Evolutionary conservation across 1,140 invertebrate genomes (phyloP), one percentile per base, ranked within the genome.

Genomic region (Acromyrmex charruanus): DNA sequence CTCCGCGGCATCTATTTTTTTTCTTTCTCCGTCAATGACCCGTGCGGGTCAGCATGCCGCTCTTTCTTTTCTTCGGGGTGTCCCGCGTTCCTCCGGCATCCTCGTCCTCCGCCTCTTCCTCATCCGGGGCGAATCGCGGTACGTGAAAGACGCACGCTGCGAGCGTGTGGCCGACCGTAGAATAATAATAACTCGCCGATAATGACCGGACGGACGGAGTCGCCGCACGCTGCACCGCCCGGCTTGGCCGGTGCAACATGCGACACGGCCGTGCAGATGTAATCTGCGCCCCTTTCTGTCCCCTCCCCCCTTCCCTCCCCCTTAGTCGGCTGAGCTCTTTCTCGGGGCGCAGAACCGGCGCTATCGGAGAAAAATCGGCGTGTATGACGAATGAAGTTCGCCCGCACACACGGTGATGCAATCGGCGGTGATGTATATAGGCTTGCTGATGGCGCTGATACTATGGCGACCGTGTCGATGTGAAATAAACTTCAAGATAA

Each of bases 101-200:
- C 58, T 61, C 72, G 58, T 77, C 85, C 75, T 68, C 75, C 85
- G 65, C 85, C 61, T 81, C 53, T 77, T 80, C 58, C 77, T 69
- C 75, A 86, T 80, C 74, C 77, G 75, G 74, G 74, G 75, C 85
- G 74, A 85, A 86, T 86, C 65, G 77, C 74, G 65, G 53, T 79
- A 86, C 85, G 85, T 86, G 75, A 85, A 85, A 85, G 82, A 85
- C 61, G 82, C 68, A 58, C 77, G 69, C 82, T 84, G 59, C 72
- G 74, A 85, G 74, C 82, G 74, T 85, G 63, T 79, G 74, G 82
- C 74, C 82, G 82, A 53, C 82, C 44, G 63, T 79, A 77, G 82
- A 85, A 85, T 85, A 85, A 85, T 85, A 85, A 85, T 85, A 85
- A 85, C 82, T 85, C 82, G 82, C 82, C 74, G 82, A 85, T 85